Evolutionary conservation across 2,888 invertebrate genomes (phyloP).

Genomic region (Cheilosia scutellata): DNA sequence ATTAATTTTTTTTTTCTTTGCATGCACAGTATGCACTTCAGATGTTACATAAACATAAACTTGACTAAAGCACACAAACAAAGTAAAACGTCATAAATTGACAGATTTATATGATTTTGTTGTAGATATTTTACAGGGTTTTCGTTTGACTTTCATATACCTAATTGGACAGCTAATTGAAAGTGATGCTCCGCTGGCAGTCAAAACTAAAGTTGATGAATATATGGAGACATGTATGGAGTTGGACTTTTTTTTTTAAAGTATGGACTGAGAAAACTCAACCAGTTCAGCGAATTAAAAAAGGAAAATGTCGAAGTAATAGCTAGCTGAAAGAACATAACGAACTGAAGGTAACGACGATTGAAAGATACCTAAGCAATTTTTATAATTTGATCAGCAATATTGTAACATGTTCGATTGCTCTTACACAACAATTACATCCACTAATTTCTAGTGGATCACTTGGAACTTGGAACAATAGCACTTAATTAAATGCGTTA

Average conservation of each 20-base stretch:
- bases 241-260: neutral
- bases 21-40: constrained; percentile 62
- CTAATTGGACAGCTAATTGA: constrained; percentile 62
- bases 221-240: neutral
- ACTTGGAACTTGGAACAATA: too few relatives aligned
- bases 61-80: constrained; percentile 16
- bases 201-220: constrained; percentile 16
- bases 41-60: constrained; percentile 20
- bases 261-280: neutral
- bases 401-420: too few relatives aligned
- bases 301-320: too few relatives aligned
- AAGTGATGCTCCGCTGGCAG: constrained; percentile 43
- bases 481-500: too few relatives aligned
- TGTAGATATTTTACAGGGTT: constrained; percentile 5
- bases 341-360: too few relatives aligned
- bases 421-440: too few relatives aligned
- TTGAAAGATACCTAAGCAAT: too few relatives aligned
- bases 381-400: too few relatives aligned
- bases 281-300: too few relatives aligned
- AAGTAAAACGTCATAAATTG: constrained; percentile 54
- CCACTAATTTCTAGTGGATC: too few relatives aligned
- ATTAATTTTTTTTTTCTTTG: constrained; percentile 36
- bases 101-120: constrained; percentile 57
- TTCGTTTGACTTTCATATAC: constrained; percentile 43
- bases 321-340: neutral